These are phyloP conservation scores for Ptilorrhoa leucosticta DNA, from an alignment of 2,113 vertebrate genomes.

Conservation along the genomic window DNA sequence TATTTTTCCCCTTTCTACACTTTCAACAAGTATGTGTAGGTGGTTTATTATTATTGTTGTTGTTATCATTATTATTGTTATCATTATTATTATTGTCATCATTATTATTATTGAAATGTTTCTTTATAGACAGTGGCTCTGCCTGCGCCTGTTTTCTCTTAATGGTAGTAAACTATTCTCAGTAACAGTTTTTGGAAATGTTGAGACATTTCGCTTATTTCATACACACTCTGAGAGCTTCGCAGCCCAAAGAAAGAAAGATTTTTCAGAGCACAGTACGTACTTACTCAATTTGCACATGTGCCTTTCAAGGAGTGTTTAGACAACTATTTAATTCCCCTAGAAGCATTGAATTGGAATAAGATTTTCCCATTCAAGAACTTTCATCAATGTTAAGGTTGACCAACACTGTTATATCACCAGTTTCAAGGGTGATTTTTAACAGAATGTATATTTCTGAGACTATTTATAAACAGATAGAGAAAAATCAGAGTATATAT, in stretches of 20 bases:
- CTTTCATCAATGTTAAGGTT: neutral
- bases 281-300: neutral
- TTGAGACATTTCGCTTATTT: neutral
- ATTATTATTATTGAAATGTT: neutral
- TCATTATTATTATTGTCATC: neutral
- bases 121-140: neutral
- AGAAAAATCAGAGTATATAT: neutral
- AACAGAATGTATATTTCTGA: neutral
- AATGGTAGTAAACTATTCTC: neutral
- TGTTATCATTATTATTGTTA: rapidly evolving
- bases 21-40: neutral
- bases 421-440: neutral
- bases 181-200: neutral
- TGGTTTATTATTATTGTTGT: neutral
- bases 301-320: neutral
- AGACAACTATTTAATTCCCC: neutral
- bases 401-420: neutral
- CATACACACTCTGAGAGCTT: neutral
- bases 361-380: neutral
- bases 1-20: neutral
- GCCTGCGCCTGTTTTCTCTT: neutral
- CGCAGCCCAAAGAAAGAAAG: neutral
- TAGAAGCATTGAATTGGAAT: neutral
- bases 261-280: neutral
- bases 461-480: neutral